These are phyloP conservation scores for Rallus limicola DNA, from an alignment of 2,113 vertebrate species.

Conservation along the genomic window DNA sequence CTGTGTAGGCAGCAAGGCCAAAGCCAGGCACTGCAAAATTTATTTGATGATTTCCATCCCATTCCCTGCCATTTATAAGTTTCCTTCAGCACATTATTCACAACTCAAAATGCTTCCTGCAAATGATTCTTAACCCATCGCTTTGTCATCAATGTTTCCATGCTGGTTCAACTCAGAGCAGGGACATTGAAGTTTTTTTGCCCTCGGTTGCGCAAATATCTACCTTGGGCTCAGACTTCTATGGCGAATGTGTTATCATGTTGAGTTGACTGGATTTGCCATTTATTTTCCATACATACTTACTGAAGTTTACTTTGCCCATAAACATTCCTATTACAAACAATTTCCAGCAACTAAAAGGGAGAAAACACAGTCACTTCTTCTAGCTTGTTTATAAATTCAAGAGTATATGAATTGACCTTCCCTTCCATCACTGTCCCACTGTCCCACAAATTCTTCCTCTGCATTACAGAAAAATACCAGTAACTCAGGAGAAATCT, in stretches of 20 bases:
- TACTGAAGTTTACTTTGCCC: constrained; percentile 21
- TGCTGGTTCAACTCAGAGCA: background rate
- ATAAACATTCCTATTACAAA: background rate
- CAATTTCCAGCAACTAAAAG: background rate
- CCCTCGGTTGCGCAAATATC: background rate
- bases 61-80: background rate
- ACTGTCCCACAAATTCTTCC: background rate
- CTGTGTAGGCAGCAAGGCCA: background rate
- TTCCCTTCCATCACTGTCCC: background rate
- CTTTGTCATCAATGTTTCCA: background rate
- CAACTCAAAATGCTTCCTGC: background rate
- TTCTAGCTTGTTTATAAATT: background rate
- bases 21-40: background rate
- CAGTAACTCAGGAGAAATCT: background rate
- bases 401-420: background rate
- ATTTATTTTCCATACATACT: constrained; percentile 7
- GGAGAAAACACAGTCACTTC: background rate
- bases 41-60: background rate
- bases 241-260: background rate
- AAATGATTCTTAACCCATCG: background rate
- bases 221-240: background rate
- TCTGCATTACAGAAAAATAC: background rate
- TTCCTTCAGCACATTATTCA: background rate
- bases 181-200: background rate
- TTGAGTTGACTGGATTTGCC: background rate